Conservation (phyloP, 2,888 invertebrate species). For the Ryuthela nishihirai region DNA sequence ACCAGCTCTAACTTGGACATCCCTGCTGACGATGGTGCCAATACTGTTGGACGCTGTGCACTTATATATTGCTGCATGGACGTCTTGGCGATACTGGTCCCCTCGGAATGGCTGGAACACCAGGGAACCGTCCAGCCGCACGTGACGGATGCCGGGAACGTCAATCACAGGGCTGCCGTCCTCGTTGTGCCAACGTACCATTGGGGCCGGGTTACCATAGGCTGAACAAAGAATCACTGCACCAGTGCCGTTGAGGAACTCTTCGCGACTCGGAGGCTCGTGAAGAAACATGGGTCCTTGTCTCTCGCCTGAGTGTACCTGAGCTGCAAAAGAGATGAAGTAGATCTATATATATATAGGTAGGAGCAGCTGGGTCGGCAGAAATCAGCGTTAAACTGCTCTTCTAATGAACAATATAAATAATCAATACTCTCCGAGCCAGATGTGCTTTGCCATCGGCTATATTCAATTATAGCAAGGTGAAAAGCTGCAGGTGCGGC, state of each 20-base stretch:
- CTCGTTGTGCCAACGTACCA: slow-evolving; percentile 29
- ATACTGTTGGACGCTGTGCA: slow-evolving; percentile 32
- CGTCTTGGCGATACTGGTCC: slow-evolving; percentile 37
- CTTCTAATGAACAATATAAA: too few relatives aligned
- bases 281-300: slow-evolving; percentile 29
- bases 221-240: slow-evolving; percentile 27
- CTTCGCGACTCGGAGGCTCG: slow-evolving; percentile 24
- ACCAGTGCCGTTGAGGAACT: slow-evolving; percentile 32
- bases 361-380: too few relatives aligned
- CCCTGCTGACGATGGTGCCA: slow-evolving; percentile 33
- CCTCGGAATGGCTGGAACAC: slow-evolving; percentile 38
- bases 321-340: too few relatives aligned
- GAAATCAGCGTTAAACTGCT: too few relatives aligned
- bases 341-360: too few relatives aligned
- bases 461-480: too few relatives aligned
- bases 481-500: too few relatives aligned
- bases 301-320: too few relatives aligned
- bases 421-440: too few relatives aligned
- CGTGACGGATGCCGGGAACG: slow-evolving; percentile 36
- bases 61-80: slow-evolving; percentile 34
- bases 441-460: too few relatives aligned
- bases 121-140: slow-evolving; percentile 34
- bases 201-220: slow-evolving; percentile 35
- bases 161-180: slow-evolving; percentile 30
- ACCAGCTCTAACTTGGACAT: slow-evolving; percentile 39